A percentile compares a stretch with the other conserved stretches of the same genome.
Evolutionary conservation across 2,113 vertebrate genomes (phyloP).

Genomic region (Mus pahari): DNA sequence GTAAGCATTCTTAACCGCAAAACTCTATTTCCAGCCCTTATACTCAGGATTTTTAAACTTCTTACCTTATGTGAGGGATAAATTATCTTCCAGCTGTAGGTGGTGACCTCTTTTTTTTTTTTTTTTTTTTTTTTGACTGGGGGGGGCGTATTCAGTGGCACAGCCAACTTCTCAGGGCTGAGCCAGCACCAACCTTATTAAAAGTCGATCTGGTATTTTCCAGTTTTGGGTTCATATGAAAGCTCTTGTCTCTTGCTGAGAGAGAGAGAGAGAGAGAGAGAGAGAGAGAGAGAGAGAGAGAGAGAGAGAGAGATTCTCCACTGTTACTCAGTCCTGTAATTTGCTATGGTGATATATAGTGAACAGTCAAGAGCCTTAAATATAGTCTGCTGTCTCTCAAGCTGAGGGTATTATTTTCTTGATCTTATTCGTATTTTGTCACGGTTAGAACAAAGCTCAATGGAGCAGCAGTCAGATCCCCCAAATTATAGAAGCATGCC

Average conservation of each 20-base stretch:
- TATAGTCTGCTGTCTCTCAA: conserved; percentile 18
- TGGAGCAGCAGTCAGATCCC: background rate
- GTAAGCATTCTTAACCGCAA: background rate
- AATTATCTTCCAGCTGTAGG: background rate
- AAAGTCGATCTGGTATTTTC: background rate
- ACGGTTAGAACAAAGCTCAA: background rate
- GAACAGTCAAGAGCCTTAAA: background rate
- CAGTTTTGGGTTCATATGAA: background rate
- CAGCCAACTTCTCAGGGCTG: background rate
- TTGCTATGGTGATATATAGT: background rate
- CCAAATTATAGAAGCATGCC: background rate
- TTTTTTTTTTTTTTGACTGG: no score
- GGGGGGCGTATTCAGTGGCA: background rate
- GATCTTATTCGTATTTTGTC: conserved; percentile 48
- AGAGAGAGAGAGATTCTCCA: background rate
- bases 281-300: background rate
- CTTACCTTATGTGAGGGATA: background rate
- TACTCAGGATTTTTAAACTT: background rate
- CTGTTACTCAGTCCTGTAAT: background rate
- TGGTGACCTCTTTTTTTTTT: background rate
- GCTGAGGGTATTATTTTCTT: background rate
- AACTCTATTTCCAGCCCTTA: background rate
- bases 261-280: background rate
- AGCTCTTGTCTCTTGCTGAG: background rate
- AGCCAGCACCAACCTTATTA: background rate